Base-by-base conservation (phyloP, 2,888 invertebrate species). In the Phyllotreta cruciferae region DNA sequence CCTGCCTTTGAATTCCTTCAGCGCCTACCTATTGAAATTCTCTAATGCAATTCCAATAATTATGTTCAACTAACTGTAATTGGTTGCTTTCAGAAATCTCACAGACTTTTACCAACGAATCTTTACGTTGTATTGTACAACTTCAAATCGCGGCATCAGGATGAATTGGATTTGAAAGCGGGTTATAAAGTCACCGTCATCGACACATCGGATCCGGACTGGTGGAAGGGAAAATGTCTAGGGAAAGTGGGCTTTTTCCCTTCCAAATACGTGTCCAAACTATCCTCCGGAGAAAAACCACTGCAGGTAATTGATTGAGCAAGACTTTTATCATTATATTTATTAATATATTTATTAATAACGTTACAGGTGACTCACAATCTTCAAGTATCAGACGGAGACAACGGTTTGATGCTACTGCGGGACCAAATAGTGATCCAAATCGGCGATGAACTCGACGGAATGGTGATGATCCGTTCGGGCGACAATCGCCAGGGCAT, bases 221-320 rank as follows among this genome's bases (percentile, higher is more conserved):
- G 96, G 97, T 97, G 96, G 96, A 94, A 95, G 83, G 97, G 96
- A 50, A 96, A 95, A 80, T 94, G 94, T 76, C 85, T 95, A 66
- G 96, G 96, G 35, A 88, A 92, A 75, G 87, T 92, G 54, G 97
- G 97, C 8, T 96, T 91, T 82, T 96, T 97, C 78, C 97, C 97
- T 3, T 95, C 96, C 34, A 95, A 95, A 76, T 97, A 97, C 78
- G 96, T 96, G 71, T 93, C 94, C 64, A 91, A 93, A 75, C 83
- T 97, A 62, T 92, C 93, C 77, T 90, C 94, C 42, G 95, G 95
- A 5, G 96, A 97, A 78, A 89, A 91, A 75, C 93, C 96, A 0
- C 83, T 96, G 62, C 96, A 96, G 83, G 96, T 96, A 69, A 84
- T 94, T 95, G 5, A 14, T 7, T 8, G 37, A 44, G 1, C 36